phyloP scores from a whole-genome alignment of 1,140 invertebrate species.

The Aphis craccivora region DNA sequence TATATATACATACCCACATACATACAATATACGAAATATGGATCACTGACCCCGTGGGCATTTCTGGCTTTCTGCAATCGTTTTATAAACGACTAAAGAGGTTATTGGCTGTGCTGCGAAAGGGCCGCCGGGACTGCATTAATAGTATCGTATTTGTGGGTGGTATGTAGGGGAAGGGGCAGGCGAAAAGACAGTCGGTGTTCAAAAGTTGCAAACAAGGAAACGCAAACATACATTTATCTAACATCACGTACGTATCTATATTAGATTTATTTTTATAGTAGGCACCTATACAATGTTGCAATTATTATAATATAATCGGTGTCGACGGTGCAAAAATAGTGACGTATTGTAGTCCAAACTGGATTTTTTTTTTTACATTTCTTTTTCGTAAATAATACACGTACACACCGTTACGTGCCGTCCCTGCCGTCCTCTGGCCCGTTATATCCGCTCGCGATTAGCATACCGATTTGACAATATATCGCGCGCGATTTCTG shows the following conservation, averaged over 20 bases:
- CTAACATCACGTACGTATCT: not conserved
- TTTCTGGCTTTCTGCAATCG: not conserved
- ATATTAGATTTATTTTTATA: not conserved
- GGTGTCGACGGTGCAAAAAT: not conserved
- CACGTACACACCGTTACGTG: not conserved
- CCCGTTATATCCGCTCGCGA: not conserved
- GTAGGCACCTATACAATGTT: not conserved
- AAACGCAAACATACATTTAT: not conserved
- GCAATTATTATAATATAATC: not conserved
- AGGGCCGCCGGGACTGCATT: conserved; percentile 30
- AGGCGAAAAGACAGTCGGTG: not conserved
- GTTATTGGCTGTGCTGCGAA: conserved; percentile 9
- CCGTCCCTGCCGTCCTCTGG: not conserved
- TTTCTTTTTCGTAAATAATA: not conserved
- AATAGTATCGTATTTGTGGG: not conserved
- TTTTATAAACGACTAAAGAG: not conserved
- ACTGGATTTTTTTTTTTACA: not conserved
- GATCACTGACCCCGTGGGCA: conserved; percentile 19
- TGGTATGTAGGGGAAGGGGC: not conserved
- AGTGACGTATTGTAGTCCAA: not conserved
- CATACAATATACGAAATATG: not conserved
- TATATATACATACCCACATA: not conserved
- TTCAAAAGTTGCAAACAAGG: conserved; percentile 21
- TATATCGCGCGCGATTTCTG: not conserved
- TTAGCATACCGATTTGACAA: not conserved